These are phyloP conservation scores for Macrobrachium nipponense DNA, from an alignment of 1,140 invertebrate species.

Conservation along the genomic window DNA sequence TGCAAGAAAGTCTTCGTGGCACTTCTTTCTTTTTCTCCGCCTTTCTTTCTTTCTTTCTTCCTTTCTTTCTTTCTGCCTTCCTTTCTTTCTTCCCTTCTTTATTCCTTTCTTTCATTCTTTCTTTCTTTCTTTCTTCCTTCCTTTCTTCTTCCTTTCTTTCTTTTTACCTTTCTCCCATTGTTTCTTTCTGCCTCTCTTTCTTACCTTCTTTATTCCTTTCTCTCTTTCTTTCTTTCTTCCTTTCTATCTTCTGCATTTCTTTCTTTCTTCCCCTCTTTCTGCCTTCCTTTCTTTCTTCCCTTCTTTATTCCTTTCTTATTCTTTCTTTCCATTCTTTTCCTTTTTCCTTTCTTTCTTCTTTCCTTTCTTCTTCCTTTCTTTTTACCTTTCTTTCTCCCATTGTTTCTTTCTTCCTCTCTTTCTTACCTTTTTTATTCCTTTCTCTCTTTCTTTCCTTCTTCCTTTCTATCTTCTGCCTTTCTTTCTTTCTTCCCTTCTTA, in stretches of 20 bases:
- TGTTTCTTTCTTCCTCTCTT: neutral
- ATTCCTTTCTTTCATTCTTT: neutral
- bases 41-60: neutral
- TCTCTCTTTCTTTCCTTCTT: too few species aligned
- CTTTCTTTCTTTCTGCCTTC: neutral
- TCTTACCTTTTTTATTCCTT: too few species aligned
- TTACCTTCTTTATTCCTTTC: too few species aligned
- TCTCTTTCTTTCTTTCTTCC: neutral
- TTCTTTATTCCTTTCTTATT: neutral
- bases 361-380: too few species aligned
- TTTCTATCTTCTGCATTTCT: too few species aligned
- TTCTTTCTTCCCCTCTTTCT: neutral
- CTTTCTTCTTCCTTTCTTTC: too few species aligned
- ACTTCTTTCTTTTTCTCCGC: neutral
- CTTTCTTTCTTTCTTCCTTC: neutral
- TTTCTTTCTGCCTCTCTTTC: neutral
- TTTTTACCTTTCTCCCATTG: too few species aligned
- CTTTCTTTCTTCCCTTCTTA: too few species aligned
- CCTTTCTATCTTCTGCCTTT: too few species aligned
- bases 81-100: neutral
- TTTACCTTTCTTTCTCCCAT: too few species aligned
- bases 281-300: neutral
- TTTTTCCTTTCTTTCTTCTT: neutral
- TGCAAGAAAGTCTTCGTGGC: constrained; percentile 9
- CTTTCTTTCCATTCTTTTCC: neutral